Conservation (phyloP, 2,113 vertebrate genomes). For the Apteryx mantelli region DNA sequence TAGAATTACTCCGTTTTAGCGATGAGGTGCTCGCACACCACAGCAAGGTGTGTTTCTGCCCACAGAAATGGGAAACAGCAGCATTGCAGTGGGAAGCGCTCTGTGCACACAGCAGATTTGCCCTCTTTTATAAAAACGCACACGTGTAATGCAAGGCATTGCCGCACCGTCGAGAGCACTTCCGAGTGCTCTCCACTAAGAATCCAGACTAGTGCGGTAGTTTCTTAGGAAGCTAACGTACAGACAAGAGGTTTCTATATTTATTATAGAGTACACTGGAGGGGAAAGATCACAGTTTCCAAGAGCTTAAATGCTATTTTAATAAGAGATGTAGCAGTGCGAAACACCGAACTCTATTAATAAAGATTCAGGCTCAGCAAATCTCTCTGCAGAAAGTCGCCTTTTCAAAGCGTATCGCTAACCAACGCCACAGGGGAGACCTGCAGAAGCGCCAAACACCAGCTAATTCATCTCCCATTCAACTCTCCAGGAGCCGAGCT, state of each 20-base stretch:
- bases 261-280: background rate
- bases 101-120: background rate
- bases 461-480: background rate
- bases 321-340: accelerated
- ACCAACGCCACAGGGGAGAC: accelerated
- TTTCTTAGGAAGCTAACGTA: accelerated
- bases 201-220: background rate
- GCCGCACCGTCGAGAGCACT: accelerated
- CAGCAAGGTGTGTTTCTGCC: too few relatives aligned
- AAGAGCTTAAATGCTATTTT: background rate
- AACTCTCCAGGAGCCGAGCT: background rate
- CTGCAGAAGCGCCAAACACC: background rate
- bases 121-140: background rate
- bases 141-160: background rate
- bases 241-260: background rate
- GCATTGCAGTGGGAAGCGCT: background rate
- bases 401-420: background rate
- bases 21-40: background rate
- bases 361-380: background rate
- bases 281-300: background rate
- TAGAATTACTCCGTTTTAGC: background rate
- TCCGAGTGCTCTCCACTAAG: accelerated
- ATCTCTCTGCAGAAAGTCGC: background rate
- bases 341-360: background rate
- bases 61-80: background rate